These are phyloP conservation scores for Vipera latastei DNA, from an alignment of 2,797 vertebrate genomes.

Conservation along the genomic window DNA sequence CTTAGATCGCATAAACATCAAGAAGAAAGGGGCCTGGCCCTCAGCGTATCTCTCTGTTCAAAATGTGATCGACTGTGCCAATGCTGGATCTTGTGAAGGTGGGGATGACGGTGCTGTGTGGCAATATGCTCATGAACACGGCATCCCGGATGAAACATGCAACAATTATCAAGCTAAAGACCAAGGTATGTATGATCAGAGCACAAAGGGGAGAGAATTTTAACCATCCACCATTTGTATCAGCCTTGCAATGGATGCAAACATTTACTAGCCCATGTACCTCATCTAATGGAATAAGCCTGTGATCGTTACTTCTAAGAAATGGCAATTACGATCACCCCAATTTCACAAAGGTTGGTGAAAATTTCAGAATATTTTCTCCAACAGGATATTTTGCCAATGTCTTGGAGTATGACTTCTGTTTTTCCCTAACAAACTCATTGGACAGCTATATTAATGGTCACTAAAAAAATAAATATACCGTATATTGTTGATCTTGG, in stretches of 20 bases:
- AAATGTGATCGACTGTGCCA: conserved; percentile 86
- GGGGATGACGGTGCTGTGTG: conserved; percentile 87
- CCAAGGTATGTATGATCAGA: conserved; percentile 76
- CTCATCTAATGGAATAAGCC: not conserved
- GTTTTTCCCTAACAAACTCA: not conserved
- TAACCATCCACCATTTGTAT: not conserved
- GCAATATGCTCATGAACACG: conserved; percentile 82
- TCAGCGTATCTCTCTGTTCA: conserved; percentile 92
- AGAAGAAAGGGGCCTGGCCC: conserved; percentile 88
- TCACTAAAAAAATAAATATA: not conserved
- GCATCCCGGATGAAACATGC: conserved; percentile 96
- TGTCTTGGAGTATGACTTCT: not conserved
- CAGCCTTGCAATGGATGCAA: not conserved
- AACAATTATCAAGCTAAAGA: conserved; percentile 98
- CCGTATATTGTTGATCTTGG: not conserved
- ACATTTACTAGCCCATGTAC: not conserved
- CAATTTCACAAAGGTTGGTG: not conserved
- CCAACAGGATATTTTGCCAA: not conserved
- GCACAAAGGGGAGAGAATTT: not conserved
- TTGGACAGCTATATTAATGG: not conserved
- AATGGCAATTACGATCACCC: not conserved
- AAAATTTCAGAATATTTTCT: not conserved
- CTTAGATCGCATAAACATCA: conserved; percentile 93
- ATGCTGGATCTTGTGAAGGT: conserved; percentile 84
- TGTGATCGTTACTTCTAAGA: not conserved